A percentile compares a stretch with the other conserved stretches of the same genome.
Conservation (phyloP, 2,113 vertebrate genomes). For the Antechinus flavipes region DNA sequence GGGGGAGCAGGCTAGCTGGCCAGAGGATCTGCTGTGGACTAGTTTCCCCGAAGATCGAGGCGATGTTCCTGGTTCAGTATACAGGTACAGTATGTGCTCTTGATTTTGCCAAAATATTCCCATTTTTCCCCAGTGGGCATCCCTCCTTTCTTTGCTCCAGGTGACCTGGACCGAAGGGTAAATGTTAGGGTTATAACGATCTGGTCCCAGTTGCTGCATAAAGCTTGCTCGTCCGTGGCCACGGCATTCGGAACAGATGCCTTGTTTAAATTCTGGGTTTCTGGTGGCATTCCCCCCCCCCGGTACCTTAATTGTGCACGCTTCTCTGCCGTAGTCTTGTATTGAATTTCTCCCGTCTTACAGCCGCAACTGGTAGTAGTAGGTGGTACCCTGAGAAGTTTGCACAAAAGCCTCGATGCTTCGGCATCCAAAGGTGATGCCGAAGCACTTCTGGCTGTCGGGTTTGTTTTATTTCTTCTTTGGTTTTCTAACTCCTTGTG, state of each 20-base stretch:
- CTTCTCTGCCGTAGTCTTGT: constrained; percentile 67
- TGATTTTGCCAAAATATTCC: constrained; percentile 64
- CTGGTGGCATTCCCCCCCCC: constrained; percentile 50
- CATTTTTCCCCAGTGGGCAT: constrained; percentile 38
- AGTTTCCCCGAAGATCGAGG: constrained; percentile 69
- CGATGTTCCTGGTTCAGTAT: constrained; percentile 84
- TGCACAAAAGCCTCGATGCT: constrained; percentile 56
- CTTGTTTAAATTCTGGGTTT: constrained; percentile 57
- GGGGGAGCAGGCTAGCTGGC: constrained; percentile 70
- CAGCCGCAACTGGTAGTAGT: constrained; percentile 53
- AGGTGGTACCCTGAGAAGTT: constrained; percentile 47
- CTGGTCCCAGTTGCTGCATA: constrained; percentile 17
- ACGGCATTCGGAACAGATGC: constrained; percentile 44
- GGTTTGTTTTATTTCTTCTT: constrained; percentile 58
- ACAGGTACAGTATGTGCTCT: constrained; percentile 79
- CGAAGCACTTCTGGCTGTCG: constrained; percentile 51
- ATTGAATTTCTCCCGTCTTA: constrained; percentile 70
- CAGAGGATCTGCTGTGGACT: constrained; percentile 69
- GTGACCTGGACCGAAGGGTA: constrained; percentile 56
- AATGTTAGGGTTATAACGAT: constrained; percentile 10
- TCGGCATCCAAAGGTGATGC: constrained; percentile 60
- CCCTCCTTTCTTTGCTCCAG: constrained; percentile 54
- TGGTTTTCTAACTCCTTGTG: constrained; percentile 60
- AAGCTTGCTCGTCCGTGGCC: constrained; percentile 47
- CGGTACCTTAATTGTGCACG: constrained; percentile 52